A percentile compares a stretch with the other conserved stretches of the same genome.
These are phyloP conservation scores for Tonatia bakeri DNA, from an alignment of 2,113 vertebrate genomes.

Conservation along the genomic window DNA sequence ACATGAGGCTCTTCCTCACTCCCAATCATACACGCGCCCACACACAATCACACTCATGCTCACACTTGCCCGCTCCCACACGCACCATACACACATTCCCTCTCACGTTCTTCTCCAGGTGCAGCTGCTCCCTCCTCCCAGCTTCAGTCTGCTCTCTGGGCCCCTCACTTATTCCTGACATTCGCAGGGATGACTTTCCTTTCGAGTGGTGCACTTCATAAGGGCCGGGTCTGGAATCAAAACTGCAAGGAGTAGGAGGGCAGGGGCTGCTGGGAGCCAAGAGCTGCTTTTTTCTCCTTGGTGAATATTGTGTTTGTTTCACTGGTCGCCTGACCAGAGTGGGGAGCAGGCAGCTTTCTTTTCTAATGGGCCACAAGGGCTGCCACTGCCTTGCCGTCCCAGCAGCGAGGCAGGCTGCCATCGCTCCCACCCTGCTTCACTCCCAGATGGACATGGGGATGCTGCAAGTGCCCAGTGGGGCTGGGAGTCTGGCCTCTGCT, in stretches of 20 bases:
- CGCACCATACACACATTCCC: neutral
- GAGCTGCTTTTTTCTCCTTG: neutral
- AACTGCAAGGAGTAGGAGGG: neutral
- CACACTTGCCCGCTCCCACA: neutral
- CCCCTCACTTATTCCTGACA: neutral
- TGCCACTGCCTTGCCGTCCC: neutral
- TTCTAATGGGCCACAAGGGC: neutral
- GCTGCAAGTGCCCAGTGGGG: fast-evolving
- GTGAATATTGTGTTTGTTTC: slow-evolving; percentile 25
- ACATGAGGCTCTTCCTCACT: neutral
- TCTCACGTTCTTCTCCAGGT: neutral
- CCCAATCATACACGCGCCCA: neutral
- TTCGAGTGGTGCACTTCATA: neutral
- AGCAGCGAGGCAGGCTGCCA: neutral
- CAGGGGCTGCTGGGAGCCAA: neutral
- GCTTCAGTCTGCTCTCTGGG: neutral
- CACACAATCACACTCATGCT: neutral
- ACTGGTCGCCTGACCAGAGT: neutral
- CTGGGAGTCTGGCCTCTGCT: no score
- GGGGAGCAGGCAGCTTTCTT: neutral
- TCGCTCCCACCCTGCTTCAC: neutral
- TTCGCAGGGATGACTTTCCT: neutral
- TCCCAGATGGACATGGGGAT: neutral
- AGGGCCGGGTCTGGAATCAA: slow-evolving; percentile 32
- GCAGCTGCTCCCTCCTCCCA: neutral